A percentile compares a stretch with the other conserved stretches of the same genome.
These are phyloP conservation scores for Epicampocera succincta DNA, from an alignment of 2,888 invertebrate genomes.

Conservation along the genomic window DNA sequence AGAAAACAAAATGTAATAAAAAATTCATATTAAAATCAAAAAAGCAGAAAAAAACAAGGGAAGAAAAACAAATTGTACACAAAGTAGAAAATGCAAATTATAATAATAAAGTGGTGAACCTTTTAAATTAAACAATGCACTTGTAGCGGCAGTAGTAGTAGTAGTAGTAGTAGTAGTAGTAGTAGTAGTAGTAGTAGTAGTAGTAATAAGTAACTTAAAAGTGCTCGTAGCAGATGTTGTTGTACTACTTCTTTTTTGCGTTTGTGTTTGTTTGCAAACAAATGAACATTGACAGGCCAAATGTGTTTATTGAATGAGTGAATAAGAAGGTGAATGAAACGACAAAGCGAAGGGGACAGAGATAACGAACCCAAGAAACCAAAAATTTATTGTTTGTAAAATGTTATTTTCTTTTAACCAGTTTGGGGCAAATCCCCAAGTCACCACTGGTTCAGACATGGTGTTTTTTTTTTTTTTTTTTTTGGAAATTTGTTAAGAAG, in stretches of 20 bases:
- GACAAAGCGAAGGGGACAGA: background rate
- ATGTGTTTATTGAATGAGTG: slow-evolving; percentile 46
- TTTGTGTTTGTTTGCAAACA: slow-evolving; percentile 51
- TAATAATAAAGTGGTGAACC: slow-evolving; percentile 68
- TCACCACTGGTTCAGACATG: no score
- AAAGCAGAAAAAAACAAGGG: slow-evolving; percentile 17
- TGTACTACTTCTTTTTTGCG: background rate
- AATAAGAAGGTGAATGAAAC: slow-evolving; percentile 6
- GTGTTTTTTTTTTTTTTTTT: no score
- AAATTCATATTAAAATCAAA: slow-evolving; percentile 53
- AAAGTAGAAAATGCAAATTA: slow-evolving; percentile 60
- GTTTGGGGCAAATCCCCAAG: no score
- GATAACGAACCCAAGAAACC: background rate
- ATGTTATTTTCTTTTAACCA: no score
- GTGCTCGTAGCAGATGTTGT: background rate
- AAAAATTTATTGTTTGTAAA: background rate
- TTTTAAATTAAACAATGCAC: slow-evolving; percentile 64
- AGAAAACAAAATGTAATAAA: slow-evolving; percentile 33
- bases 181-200: background rate
- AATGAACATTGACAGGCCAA: slow-evolving; percentile 49
- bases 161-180: background rate
- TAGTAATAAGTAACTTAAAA: no score
- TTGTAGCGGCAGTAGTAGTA: background rate
- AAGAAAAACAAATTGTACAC: slow-evolving; percentile 42
- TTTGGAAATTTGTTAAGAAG: no score